Evolutionary conservation across 2,888 invertebrate species (phyloP).

Genomic region (Tinea pellionella): DNA sequence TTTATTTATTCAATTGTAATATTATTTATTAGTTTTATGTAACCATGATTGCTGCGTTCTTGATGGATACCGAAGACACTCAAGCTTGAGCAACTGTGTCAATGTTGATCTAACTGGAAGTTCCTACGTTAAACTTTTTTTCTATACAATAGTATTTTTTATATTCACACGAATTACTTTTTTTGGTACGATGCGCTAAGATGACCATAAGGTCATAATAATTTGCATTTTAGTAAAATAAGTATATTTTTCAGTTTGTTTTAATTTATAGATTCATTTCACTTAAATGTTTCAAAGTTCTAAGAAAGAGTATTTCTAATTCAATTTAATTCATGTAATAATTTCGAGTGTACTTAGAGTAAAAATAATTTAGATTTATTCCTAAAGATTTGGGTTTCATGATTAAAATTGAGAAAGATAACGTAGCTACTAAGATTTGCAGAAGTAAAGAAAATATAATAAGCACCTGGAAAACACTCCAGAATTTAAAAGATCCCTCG

Average conservation of each 20-base stretch:
- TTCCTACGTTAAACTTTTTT: constrained; percentile 25
- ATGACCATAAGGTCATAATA: constrained; percentile 41
- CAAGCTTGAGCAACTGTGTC: constrained; percentile 43
- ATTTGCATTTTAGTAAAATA: constrained; percentile 28
- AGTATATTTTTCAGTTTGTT: background rate
- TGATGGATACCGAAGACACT: background rate
- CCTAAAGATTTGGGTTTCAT: too few relatives aligned
- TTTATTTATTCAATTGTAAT: background rate
- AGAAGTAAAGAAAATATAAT: background rate
- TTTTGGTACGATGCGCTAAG: constrained; percentile 64
- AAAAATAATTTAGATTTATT: too few relatives aligned
- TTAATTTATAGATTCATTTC: too few relatives aligned
- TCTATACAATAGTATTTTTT: constrained; percentile 34
- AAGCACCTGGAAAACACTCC: constrained; percentile 85
- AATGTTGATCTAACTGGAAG: constrained; percentile 46
- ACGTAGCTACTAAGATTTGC: too few relatives aligned
- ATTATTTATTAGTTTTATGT: background rate
- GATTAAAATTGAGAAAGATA: too few relatives aligned
- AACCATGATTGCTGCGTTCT: background rate
- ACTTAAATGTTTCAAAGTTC: too few relatives aligned
- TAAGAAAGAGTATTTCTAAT: too few relatives aligned
- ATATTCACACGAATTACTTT: constrained; percentile 42
- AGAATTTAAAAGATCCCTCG: constrained; percentile 89
- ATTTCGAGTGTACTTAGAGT: too few relatives aligned
- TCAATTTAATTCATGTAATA: too few relatives aligned